Evolutionary conservation across 2,113 vertebrate genomes (phyloP).

Genomic region (Chroicocephalus ridibundus): DNA sequence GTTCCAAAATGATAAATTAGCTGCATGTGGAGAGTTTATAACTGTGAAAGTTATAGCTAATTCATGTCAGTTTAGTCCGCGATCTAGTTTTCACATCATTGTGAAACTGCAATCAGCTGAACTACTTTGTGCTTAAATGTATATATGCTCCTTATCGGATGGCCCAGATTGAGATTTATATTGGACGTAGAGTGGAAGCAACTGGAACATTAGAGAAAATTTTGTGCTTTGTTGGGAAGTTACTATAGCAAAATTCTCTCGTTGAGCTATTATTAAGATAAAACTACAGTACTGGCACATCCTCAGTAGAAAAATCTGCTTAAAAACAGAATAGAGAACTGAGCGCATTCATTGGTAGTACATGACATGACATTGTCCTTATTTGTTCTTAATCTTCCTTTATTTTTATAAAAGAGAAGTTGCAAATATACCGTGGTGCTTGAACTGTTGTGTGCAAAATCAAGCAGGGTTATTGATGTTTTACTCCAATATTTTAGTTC

Average conservation of each 20-base stretch:
- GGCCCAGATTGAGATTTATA: neutral
- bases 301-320: neutral
- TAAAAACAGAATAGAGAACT: neutral
- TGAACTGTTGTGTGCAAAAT: neutral
- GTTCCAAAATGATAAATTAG: neutral
- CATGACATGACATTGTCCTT: neutral
- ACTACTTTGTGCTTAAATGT: neutral
- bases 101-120: neutral
- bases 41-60: neutral
- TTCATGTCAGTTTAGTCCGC: neutral
- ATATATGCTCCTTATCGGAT: neutral
- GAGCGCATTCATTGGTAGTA: neutral
- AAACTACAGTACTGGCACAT: neutral
- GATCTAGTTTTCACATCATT: neutral
- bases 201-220: neutral
- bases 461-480: neutral
- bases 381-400: neutral
- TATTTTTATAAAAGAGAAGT: neutral
- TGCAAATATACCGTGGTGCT: neutral
- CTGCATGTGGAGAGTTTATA: neutral
- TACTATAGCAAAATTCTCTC: neutral
- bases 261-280: neutral
- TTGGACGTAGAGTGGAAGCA: neutral
- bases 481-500: neutral
- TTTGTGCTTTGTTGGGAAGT: neutral